A percentile compares a stretch with the other conserved stretches of the same genome.
phyloP scores from a whole-genome alignment of 2,797 vertebrate species.

The Lophius americanus region DNA sequence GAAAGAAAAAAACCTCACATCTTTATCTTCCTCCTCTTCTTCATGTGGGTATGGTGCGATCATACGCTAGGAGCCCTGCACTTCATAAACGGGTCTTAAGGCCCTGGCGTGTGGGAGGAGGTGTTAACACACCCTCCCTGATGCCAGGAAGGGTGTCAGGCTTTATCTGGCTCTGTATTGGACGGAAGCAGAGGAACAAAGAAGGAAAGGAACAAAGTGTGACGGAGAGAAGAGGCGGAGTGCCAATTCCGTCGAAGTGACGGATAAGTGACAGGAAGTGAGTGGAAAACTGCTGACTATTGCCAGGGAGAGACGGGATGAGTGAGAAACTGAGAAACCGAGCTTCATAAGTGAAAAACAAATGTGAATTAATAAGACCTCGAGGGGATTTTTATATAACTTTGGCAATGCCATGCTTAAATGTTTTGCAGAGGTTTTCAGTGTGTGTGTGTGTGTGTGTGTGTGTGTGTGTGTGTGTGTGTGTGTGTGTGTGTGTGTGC shows the following conservation, averaged over 20 bases:
- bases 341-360: constrained; percentile 64
- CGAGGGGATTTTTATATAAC: constrained; percentile 69
- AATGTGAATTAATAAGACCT: constrained; percentile 77
- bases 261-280: constrained; percentile 26
- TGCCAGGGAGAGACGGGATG: constrained; percentile 19
- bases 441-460: constrained; percentile 27
- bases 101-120: constrained; percentile 42
- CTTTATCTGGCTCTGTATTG: constrained; percentile 35
- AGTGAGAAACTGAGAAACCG: constrained; percentile 64
- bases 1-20: constrained; percentile 9
- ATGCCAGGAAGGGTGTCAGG: constrained; percentile 45
- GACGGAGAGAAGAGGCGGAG: background rate
- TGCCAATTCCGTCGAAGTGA: constrained; percentile 17
- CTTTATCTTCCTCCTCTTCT: constrained; percentile 11
- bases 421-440: constrained; percentile 51
- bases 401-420: constrained; percentile 46
- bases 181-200: constrained; percentile 21
- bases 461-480: constrained; percentile 55
- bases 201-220: constrained; percentile 5
- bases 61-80: constrained; percentile 32
- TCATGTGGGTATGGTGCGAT: constrained; percentile 12
- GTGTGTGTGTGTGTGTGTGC: constrained; percentile 40
- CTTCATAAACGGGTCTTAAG: constrained; percentile 57
- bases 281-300: constrained; percentile 14
- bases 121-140: constrained; percentile 61